Base-by-base conservation (phyloP, 1,140 invertebrate species). In the Atta texana region DNA sequence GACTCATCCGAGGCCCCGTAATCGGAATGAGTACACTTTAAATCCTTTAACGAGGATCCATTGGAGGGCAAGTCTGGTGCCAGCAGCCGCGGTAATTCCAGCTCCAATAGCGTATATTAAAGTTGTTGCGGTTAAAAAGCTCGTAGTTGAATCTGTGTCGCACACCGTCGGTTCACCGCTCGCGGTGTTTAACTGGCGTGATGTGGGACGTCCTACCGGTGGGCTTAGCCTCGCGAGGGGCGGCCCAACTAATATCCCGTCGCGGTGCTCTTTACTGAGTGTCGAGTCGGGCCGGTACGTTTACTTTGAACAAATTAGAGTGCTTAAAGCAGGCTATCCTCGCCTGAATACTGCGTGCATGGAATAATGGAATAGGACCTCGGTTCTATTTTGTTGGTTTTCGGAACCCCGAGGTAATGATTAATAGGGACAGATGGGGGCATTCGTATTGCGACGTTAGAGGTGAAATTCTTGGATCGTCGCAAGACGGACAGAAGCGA, bases 51-150 rank as follows among this genome's bases (percentile, higher is more conserved):
- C 97, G 97, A 98, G 97, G 96, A 98, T 96, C 96, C 95, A 97
- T 97, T 98, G 97, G 97, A 98, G 97, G 97, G 24, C 24, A 24
- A 24, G 24, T 24, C 21, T 24, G 21, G 21, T 24, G 21, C 21
- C 21, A 24, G 97, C 97, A 97, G 97, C 97, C 96, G 97, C 97
- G 97, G 97, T 98, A 98, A 98, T 97, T 98, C 97, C 97, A 97
- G 97, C 97, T 98, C 97, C 97, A 97, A 97, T 97, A 97, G 97
- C 97, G 97, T 97, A 98, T 97, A 98, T 97, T 97, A 97, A 97
- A 97, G 96, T 57, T 57, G 55, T 57, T 57, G 55, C 55, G 55
- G 55, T 57, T 57, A 57, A 57, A 57, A 57, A 57, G 18, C 53
- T 55, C 53, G 53, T 55, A 55, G 53, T 55, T 55, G 53, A 55